Evolutionary conservation across 2,797 vertebrate genomes (phyloP), one percentile per base, ranked within the genome.

Genomic region (Alectoris magna): DNA sequence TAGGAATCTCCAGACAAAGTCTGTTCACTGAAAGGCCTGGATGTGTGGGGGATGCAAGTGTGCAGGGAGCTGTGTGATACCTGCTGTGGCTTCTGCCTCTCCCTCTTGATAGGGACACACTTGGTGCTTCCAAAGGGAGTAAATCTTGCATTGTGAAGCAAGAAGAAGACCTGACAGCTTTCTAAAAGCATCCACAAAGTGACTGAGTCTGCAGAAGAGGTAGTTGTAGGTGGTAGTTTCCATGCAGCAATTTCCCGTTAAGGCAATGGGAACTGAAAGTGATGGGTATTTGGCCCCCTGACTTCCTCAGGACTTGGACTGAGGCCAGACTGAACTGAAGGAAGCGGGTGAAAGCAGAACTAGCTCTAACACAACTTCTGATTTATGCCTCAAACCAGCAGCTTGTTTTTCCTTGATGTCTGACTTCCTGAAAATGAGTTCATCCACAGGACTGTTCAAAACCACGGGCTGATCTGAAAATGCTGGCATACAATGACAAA

Each of bases 201-300:
- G 17, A 66, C 23, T 24, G 56, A 9, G 2, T 10, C 5, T 66
- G 56, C n/a, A 67, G 69, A 75, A 67, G 60, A 84, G 14, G 26
- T 48, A 62, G 26, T 6, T 53, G 26, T 44, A 43, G 19, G 14
- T 34, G 62, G 51, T 76, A 38, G 46, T 66, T 91, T 62, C 26
- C n/a, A 12, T 22, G 17, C 26, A 67, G 70, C 12, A 87, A 38
- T 62, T 90, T 87, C 46, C 44, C 68, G 44, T 87, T 4, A 67
- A 73, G 82, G 77, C 51, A 80, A 77, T 46, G 70, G 70, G 86
- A 91, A 84, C 86, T 67, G 82, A 95, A 95, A 91, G 86, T 90
- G 86, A 23, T 70, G 83, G 26, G 43, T 41, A 64, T 59, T 46
- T 43, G 39, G 5, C 26, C 14, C 51, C 38, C 56, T 69, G 66